Evolutionary conservation across 2,113 vertebrate species (phyloP), one percentile per base, ranked within the genome.

Genomic region (Colinus virginianus): DNA sequence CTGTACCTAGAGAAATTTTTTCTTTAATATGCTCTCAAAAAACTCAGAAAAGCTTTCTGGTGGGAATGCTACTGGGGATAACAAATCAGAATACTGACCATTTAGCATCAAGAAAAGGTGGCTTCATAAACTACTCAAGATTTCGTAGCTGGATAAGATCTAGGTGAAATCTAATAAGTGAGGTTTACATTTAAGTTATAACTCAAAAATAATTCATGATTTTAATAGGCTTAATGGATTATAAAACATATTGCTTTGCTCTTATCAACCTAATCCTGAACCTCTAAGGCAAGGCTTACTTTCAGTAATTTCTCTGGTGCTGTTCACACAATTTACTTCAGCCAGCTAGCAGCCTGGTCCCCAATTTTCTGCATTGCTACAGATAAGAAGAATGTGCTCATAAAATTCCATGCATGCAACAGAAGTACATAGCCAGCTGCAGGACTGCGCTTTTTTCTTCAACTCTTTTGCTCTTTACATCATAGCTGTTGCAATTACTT

Each of bases 141-240:
- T 69, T 79, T 72, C 6, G 9, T 82, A 77, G 8, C 71, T 78
- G 87, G 45, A 72, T 62, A 26, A 67, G 87, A 76, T 42, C 12
- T 56, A 80, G 45, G 49, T 14, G 18, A 40, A 61, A 64, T 80
- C 11, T 45, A 68, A 58, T 5, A 79, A 61, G 51, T 0, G 1
- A 43, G 11, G 9, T 51, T 87, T 76, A 55, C 22, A 90, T 59
- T 90, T 80, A 63, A 61, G 38, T 55, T 59, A 76, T 2, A 15
- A 67, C 72, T 90, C 61, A 83, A 32, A 88, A 91, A 45, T 63
- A 55, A 55, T 88, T 90, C 94, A 23, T 55, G 22, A 19, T 69
- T 83, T 91, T 69, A 72, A 40, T 11, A 62, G 36, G 8, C 3
- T 63, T 10, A 53, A 22, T 11, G 10, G 26, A 66, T 32, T 84